Conservation (phyloP, 2,113 vertebrate species). For the Laticauda colubrina region DNA sequence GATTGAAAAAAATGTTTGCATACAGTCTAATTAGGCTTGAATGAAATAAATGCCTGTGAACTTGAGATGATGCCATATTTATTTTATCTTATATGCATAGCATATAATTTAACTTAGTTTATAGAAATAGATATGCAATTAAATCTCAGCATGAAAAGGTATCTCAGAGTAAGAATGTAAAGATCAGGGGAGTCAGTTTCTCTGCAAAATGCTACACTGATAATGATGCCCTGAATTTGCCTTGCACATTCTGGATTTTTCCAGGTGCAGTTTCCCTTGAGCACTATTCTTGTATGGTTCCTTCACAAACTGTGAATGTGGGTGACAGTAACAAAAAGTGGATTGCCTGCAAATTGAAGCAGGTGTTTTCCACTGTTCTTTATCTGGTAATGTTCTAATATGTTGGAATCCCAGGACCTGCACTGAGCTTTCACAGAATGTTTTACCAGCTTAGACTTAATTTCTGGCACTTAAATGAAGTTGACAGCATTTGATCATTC, state of each 20-base stretch:
- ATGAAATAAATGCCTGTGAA: background rate
- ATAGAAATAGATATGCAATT: background rate
- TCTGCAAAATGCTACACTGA: background rate
- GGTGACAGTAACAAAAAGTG: background rate
- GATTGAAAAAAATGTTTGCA: background rate
- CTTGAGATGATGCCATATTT: background rate
- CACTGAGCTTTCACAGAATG: background rate
- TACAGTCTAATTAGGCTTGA: background rate
- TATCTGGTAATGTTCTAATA: background rate
- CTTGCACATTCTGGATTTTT: background rate
- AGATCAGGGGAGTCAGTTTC: background rate
- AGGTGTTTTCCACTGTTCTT: background rate
- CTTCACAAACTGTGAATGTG: background rate
- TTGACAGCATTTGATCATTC: conserved; percentile 25
- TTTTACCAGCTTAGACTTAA: background rate
- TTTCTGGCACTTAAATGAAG: conserved; percentile 9
- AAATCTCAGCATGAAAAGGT: background rate
- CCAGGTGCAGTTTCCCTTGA: background rate
- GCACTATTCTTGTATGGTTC: background rate
- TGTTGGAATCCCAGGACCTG: background rate
- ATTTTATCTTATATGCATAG: background rate
- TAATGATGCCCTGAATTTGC: background rate
- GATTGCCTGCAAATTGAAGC: background rate
- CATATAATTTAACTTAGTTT: background rate
- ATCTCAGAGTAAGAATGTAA: background rate